A percentile compares a stretch with the other conserved stretches of the same genome.
Conservation (phyloP, 2,797 vertebrate species). For the Megaceryle alcyon region DNA sequence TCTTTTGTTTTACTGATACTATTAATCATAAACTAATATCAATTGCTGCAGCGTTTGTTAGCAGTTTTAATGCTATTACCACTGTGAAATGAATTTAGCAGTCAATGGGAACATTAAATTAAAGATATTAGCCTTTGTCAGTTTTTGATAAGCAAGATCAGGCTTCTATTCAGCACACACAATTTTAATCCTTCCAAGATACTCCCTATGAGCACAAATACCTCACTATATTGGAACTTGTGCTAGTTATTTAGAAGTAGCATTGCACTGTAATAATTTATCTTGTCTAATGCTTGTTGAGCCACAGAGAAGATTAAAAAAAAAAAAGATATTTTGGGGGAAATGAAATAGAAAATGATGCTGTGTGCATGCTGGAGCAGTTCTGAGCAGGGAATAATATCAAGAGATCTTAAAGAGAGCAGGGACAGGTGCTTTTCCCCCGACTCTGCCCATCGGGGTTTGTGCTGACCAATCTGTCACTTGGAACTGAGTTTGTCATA, state of each 20-base stretch:
- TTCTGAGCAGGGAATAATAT: background rate
- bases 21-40: background rate
- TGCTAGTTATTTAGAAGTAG: background rate
- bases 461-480: background rate
- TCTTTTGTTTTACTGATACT: background rate
- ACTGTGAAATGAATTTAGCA: background rate
- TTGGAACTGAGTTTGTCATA: slow-evolving; percentile 8
- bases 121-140: background rate
- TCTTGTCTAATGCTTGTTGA: background rate
- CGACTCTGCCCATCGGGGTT: background rate
- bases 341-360: background rate
- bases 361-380: background rate
- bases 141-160: background rate
- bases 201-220: background rate
- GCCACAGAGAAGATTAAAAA: background rate
- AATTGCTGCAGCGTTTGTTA: background rate
- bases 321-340: background rate
- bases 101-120: background rate
- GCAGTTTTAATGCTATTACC: background rate
- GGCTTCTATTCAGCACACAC: background rate
- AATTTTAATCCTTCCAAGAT: background rate
- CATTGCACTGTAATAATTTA: background rate
- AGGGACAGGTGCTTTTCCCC: background rate
- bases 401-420: background rate
- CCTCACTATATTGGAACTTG: background rate